Evolutionary conservation across 2,888 invertebrate genomes (phyloP), one percentile per base, ranked within the genome.

Genomic region (Rhingia rostrata): DNA sequence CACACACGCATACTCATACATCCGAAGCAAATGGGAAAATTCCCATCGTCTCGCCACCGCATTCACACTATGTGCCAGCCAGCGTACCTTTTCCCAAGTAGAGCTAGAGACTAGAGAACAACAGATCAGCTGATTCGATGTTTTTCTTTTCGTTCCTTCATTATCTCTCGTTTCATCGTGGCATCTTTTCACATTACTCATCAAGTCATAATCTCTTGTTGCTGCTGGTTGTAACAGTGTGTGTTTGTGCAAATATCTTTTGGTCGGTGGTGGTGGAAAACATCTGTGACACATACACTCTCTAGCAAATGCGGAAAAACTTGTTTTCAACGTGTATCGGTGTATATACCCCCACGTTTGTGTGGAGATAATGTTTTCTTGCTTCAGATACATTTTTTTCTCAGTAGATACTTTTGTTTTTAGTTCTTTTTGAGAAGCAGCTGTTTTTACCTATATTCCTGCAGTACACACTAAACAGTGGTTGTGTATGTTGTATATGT

Each of bases 121-220:
- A 22, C 56, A 56, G 49, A 69, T 61, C 84, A 84, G 84, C 84
- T 84, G 84, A 75, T 84, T 74, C 84, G 79, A 84, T 84, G 84
- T 84, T 84, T 84, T 84, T 80, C 84, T 74, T 73, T 78, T 41
- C 69, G 33, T 78, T 83, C 63, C 14, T 43, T 4, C 61, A 63
- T 30, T 39, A 39, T 51, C 66, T 53, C 4, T 5, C 35, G 43
- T 1, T 82, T 81, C 49, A 47, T 77, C 54, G 6, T 32, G 37
- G 22, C 63, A 72, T 79, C 70, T 78, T 33, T 32, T n/a, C 39
- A 49, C 41, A 14, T 14, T 69, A 43, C 2, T 51, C 32, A 12
- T 43, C 47, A 56, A 43, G 1, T 51, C 32, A 12, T 43, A 39
- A 56, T 45, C 47, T 82, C 60, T 54, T 82, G 82, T 80, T 80